These are phyloP conservation scores for Drosophila atroscutellata DNA, from an alignment of 2,888 invertebrate species.

Conservation along the genomic window DNA sequence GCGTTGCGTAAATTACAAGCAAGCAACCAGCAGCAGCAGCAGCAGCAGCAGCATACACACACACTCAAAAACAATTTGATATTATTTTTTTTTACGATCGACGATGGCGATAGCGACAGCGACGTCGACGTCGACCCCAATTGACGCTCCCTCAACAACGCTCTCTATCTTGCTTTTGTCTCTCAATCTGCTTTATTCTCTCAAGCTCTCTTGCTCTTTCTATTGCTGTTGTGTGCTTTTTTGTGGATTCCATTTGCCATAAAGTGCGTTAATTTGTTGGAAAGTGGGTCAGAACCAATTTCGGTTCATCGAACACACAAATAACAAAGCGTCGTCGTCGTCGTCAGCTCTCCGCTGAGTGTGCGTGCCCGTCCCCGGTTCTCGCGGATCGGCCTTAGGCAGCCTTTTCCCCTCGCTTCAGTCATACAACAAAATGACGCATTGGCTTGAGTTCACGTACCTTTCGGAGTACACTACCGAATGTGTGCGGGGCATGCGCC, in stretches of 20 bases:
- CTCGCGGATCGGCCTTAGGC: constrained; percentile 35
- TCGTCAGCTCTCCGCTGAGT: neutral
- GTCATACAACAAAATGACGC: constrained; percentile 27
- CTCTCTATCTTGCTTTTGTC: constrained; percentile 4
- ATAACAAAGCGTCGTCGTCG: constrained; percentile 50
- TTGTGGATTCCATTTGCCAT: constrained; percentile 76
- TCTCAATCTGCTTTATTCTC: constrained; percentile 13
- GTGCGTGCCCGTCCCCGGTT: constrained; percentile 11
- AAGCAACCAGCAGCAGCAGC: constrained; percentile 17
- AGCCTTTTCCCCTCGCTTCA: neutral
- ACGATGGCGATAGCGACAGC: neutral
- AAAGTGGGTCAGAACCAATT: constrained; percentile 75
- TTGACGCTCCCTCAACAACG: constrained; percentile 26
- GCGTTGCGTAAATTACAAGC: constrained; percentile 76
- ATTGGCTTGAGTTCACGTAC: constrained; percentile 45
- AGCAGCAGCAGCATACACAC: constrained; percentile 8
- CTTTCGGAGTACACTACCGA: constrained; percentile 41
- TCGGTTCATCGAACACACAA: constrained; percentile 80
- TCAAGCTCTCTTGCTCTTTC: constrained; percentile 41
- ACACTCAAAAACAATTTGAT: constrained; percentile 26
- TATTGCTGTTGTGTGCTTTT: constrained; percentile 52
- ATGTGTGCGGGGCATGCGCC: constrained; percentile 21
- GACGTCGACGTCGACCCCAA: constrained; percentile 52
- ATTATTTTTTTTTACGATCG: constrained; percentile 53
- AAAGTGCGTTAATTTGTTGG: constrained; percentile 71